phyloP scores from a whole-genome alignment of 2,797 vertebrate species.

The Rhynchotus rufescens region DNA sequence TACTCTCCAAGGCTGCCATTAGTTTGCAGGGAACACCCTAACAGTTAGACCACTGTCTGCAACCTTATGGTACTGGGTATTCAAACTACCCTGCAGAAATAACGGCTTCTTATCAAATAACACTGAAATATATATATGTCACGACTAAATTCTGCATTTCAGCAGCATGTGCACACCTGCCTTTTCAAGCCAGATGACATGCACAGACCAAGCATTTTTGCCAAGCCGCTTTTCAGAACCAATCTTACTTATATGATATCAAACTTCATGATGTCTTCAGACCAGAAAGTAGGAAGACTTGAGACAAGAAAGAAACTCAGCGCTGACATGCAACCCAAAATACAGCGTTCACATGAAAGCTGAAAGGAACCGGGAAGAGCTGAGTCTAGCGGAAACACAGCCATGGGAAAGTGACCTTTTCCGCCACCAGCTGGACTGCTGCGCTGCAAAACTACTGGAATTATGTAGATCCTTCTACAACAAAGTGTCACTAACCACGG shows the following conservation, averaged over 20 bases:
- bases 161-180: not conserved
- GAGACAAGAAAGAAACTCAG: not conserved
- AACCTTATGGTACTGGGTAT: not conserved
- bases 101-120: not conserved
- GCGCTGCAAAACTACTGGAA: not conserved
- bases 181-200: not conserved
- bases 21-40: not conserved
- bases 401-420: not conserved
- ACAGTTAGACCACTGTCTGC: fast-evolving
- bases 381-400: slow-evolving; percentile 10
- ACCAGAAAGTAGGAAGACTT: not conserved
- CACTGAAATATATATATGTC: not conserved
- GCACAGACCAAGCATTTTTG: not conserved
- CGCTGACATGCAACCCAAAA: not conserved
- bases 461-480: not conserved
- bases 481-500: not conserved
- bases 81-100: slow-evolving; percentile 3
- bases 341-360: not conserved
- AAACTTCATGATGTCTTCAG: not conserved
- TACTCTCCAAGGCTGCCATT: not conserved
- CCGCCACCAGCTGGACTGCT: not conserved
- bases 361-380: not conserved
- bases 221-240: not conserved
- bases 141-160: not conserved
- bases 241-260: not conserved